Base-by-base conservation (phyloP, 2,888 invertebrate genomes). In the Bruchidius siliquastri region DNA sequence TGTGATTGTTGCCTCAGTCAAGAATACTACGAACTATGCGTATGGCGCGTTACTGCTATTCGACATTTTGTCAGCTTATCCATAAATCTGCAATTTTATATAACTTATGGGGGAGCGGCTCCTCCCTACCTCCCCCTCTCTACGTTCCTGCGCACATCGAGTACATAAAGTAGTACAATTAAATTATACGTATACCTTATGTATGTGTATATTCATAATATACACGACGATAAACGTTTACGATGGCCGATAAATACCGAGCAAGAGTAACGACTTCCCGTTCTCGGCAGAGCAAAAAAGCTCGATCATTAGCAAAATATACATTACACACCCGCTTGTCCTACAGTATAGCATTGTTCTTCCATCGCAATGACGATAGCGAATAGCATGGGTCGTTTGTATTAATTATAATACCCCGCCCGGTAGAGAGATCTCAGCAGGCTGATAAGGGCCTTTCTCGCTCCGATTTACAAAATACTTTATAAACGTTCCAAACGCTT, bases 401-500 rank as follows among this genome's bases (percentile, higher is more conserved):
- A 49, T 49, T 18, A 49, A 18, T 49, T 49, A 18, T 49, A 13
- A 49, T 49, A 49, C 49, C n/a, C n/a, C n/a, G 49, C 2, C 6
- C 49, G 18, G 18, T 49, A 49, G 49, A 13, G 49, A 49, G 49
- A 49, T 49, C 49, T 4, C 49, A 13, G 49, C 18, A 49, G 18
- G 18, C 49, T 13, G 49, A 49, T 49, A 49, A 49, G 49, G 18
- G 49, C 49, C n/a, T 49, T 49, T 49, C 49, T 49, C 49, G 49
- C 49, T 49, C 6, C 49, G 8, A 49, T 49, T 49, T 72, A 73
- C 72, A 74, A 76, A 76, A 76, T 76, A 74, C 73, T 72, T 74
- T 73, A 49, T 49, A 76, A 76, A 73, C 76, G 74, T 76, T 76
- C 72, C 74, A 73, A 72, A 71, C 70, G 76, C 70, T 72, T 75